Evolutionary conservation across 2,113 vertebrate genomes (phyloP).

Genomic region (Pygoscelis antarcticus): DNA sequence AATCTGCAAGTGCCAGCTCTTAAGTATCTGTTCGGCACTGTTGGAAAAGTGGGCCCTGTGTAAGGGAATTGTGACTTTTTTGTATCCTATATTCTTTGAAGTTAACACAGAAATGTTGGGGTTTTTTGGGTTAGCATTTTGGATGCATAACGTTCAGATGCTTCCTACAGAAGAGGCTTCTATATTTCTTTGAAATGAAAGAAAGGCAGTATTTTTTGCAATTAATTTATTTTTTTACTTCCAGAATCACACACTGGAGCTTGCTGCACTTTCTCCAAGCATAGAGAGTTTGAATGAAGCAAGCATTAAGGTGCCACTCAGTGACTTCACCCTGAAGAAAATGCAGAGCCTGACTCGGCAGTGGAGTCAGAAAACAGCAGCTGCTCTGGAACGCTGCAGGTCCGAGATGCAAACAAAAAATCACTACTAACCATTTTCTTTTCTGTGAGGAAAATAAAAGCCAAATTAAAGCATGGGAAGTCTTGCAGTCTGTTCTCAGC

Average conservation of each 20-base stretch:
- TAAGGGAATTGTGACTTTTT: not conserved
- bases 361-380: constrained; percentile 78
- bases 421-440: not conserved
- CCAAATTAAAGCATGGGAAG: not conserved
- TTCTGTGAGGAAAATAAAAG: not conserved
- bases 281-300: constrained; percentile 87
- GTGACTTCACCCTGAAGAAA: constrained; percentile 73
- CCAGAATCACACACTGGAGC: constrained; percentile 78
- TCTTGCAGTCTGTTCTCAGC: not conserved
- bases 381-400: constrained; percentile 85
- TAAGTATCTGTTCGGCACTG: not conserved
- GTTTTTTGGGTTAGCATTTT: not conserved
- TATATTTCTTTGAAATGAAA: not conserved
- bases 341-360: constrained; percentile 80
- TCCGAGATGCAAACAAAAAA: constrained; percentile 30
- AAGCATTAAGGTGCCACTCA: constrained; percentile 80
- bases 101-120: not conserved
- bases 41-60: not conserved
- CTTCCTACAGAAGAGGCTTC: not conserved
- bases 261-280: constrained; percentile 78
- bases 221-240: not conserved
- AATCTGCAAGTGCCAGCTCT: not conserved
- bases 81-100: not conserved
- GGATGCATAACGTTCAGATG: not conserved
- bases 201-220: not conserved